Conservation (phyloP, 2,113 vertebrate genomes). For the Dicentrarchus labrax region DNA sequence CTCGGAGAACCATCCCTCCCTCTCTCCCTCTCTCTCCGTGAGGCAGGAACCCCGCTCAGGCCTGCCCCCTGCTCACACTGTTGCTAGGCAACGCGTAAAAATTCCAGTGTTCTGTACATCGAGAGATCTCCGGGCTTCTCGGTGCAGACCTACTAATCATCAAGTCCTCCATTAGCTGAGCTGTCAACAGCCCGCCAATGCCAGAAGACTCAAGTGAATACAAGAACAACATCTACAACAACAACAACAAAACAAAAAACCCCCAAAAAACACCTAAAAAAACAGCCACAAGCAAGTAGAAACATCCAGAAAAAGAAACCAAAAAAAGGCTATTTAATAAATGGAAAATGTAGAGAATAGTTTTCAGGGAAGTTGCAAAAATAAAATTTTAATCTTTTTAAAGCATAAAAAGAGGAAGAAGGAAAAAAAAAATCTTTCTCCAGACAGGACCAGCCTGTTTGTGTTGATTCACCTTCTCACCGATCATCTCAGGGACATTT, state of each 20-base stretch:
- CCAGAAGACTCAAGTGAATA: slow-evolving; percentile 65
- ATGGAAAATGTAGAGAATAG: slow-evolving; percentile 12
- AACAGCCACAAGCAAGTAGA: slow-evolving; percentile 37
- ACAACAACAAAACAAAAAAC: not conserved
- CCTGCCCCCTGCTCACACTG: slow-evolving; percentile 66
- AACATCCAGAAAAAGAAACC: slow-evolving; percentile 7
- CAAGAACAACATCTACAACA: slow-evolving; percentile 51
- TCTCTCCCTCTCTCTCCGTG: not conserved
- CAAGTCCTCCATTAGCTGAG: slow-evolving; percentile 74
- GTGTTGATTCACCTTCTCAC: slow-evolving; percentile 11
- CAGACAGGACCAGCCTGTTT: slow-evolving; percentile 77
- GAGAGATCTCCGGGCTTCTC: slow-evolving; percentile 64
- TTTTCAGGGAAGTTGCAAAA: slow-evolving; percentile 18
- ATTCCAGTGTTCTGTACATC: slow-evolving; percentile 72
- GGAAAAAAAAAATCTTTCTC: not conserved
- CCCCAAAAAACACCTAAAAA: slow-evolving; percentile 18
- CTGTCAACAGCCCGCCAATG: slow-evolving; percentile 73
- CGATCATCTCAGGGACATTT: slow-evolving; percentile 19
- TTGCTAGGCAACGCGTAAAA: slow-evolving; percentile 83
- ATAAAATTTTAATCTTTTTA: slow-evolving; percentile 21
- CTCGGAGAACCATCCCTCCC: slow-evolving; percentile 51
- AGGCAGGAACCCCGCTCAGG: slow-evolving; percentile 60
- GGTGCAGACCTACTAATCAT: slow-evolving; percentile 78
- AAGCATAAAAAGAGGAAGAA: not conserved
- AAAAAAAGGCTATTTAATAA: not conserved